A percentile compares a stretch with the other conserved stretches of the same genome.
Conservation (phyloP, 2,797 vertebrate genomes). For the Tragopan temminckii region DNA sequence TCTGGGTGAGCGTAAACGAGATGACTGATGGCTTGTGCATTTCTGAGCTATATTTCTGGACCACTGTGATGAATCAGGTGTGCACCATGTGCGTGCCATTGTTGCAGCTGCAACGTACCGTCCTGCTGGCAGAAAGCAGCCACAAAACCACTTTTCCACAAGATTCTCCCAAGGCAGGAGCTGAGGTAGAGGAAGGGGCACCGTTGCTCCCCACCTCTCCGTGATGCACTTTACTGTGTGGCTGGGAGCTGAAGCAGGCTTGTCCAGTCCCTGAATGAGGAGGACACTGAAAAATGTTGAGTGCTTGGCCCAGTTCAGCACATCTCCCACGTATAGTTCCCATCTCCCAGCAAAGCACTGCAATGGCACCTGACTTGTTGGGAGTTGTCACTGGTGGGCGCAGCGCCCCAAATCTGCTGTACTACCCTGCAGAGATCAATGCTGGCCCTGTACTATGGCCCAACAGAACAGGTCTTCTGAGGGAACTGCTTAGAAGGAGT, state of each 20-base stretch:
- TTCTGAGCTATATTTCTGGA: slow-evolving; percentile 43
- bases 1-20: not conserved
- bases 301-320: not conserved
- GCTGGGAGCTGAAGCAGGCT: not conserved
- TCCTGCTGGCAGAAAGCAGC: not conserved
- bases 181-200: not conserved
- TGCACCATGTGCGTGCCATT: not conserved
- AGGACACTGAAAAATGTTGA: not conserved
- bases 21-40: slow-evolving; percentile 41
- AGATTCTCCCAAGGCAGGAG: not conserved
- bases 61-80: not conserved
- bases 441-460: not conserved
- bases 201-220: not conserved
- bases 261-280: not conserved
- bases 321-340: not conserved
- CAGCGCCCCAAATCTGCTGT: not conserved
- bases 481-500: not conserved
- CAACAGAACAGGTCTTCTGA: not conserved
- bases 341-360: not conserved
- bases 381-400: not conserved
- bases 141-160: not conserved
- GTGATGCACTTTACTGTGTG: not conserved
- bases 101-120: not conserved
- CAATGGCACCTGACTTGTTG: not conserved
- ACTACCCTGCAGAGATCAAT: not conserved